These are phyloP conservation scores for Laothoe populi DNA, from an alignment of 2,888 invertebrate genomes.

Conservation along the genomic window DNA sequence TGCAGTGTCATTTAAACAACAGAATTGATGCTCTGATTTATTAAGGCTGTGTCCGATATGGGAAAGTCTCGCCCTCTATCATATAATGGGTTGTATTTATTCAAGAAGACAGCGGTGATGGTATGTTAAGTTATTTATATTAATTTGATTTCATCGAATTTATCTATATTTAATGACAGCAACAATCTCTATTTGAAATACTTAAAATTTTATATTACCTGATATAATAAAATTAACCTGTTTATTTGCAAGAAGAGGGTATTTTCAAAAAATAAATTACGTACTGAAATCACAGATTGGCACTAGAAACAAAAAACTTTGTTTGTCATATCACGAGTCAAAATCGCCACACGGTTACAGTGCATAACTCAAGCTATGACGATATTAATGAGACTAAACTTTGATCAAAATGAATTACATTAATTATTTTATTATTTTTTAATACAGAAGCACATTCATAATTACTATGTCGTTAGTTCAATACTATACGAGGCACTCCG, in stretches of 20 bases:
- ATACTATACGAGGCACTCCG: neutral
- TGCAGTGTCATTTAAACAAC: too few species aligned
- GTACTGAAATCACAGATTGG: constrained; percentile 27
- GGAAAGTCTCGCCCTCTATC: too few species aligned
- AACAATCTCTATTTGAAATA: neutral
- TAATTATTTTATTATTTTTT: neutral
- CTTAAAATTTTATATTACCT: neutral
- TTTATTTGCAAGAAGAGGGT: neutral
- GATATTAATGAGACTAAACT: constrained; percentile 22
- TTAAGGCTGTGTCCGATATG: too few species aligned
- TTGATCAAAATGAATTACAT: constrained; percentile 22
- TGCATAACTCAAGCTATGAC: constrained; percentile 54
- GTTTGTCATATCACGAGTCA: constrained; percentile 5
- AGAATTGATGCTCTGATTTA: too few species aligned
- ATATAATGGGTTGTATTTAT: too few species aligned
- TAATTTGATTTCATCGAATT: too few species aligned
- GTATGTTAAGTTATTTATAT: too few species aligned
- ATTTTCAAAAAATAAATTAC: neutral
- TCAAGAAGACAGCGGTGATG: too few species aligned
- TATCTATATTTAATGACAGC: too few species aligned
- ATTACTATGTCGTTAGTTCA: neutral
- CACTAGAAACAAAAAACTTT: constrained; percentile 11
- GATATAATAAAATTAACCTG: neutral
- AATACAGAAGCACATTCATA: neutral
- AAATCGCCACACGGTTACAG: constrained; percentile 37